Evolutionary conservation across 2,113 vertebrate genomes (phyloP), one percentile per base, ranked within the genome.

Genomic region (Donacobius atricapilla): DNA sequence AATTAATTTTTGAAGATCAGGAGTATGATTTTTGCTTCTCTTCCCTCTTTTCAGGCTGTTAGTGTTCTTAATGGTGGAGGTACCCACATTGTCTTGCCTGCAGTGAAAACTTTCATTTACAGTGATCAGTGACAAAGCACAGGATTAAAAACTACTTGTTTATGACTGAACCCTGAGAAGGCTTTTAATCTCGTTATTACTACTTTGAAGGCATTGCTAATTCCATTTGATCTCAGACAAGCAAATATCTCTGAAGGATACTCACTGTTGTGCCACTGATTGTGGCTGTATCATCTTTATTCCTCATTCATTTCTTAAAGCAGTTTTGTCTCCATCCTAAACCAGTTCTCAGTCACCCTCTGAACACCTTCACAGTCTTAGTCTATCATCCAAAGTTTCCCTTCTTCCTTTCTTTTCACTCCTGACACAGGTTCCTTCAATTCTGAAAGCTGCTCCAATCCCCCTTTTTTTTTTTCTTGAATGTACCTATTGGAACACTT

Each of bases 131-230:
- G 70, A 30, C 66, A 27, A 91, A 89, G 24, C 13, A 53, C 20
- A 77, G 66, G 78, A 96, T 93, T 96, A 95, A 83, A 54, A 79
- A 66, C 37, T 45, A 65, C 42, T 87, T 81, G 54, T 86, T 77
- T 83, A 77, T 70, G 82, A 77, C 50, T 90, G 53, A 85, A 87
- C 19, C 70, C 78, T 51, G 30, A 91, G 77, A 93, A 96, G 42
- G 27, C 57, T 68, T 95, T 94, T 94, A 95, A 95, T 96, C 63
- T 63, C 80, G 66, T 83, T 93, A 90, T 89, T 94, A 30, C 54
- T 87, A 85, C 22, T 90, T 91, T 90, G 53, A 24, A 90, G 71
- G 78, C 54, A 85, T 28, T 80, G 54, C 58, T 91, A 96, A 95
- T 93, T 93, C 66, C 63, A 70, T 90, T 63, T 88, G 93, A 85